A percentile compares a stretch with the other conserved stretches of the same genome.
These are phyloP conservation scores for Ophraella communa DNA, from an alignment of 2,888 invertebrate genomes.

Conservation along the genomic window DNA sequence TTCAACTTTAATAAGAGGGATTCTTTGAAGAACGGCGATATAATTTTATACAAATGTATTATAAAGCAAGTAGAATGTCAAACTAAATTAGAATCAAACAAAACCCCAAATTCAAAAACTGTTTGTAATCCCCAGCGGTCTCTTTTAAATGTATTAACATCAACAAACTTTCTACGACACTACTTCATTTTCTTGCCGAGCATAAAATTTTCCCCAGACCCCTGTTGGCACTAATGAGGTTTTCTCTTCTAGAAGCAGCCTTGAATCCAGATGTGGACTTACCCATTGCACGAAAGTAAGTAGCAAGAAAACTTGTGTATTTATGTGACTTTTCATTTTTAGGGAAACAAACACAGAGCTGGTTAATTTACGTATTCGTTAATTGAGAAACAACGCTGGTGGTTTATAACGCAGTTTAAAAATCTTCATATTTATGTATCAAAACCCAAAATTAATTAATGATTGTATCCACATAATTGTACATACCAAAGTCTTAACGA, in stretches of 20 bases:
- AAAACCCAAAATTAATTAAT: no score
- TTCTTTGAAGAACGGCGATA: not conserved
- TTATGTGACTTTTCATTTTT: not conserved
- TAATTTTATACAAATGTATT: not conserved
- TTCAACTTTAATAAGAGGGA: not conserved
- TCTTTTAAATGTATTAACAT: slow-evolving; percentile 21
- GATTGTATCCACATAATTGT: no score
- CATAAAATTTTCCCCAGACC: slow-evolving; percentile 15
- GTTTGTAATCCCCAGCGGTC: slow-evolving; percentile 4
- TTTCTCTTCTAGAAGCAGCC: slow-evolving; percentile 23
- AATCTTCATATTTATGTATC: not conserved
- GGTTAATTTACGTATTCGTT: not conserved
- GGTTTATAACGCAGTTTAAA: not conserved
- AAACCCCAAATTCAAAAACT: not conserved
- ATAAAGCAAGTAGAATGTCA: not conserved
- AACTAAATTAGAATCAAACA: not conserved
- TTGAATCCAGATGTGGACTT: not conserved
- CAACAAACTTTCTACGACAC: slow-evolving; percentile 17
- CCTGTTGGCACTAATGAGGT: slow-evolving; percentile 30
- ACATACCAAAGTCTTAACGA: no score
- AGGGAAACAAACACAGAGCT: not conserved
- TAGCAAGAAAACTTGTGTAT: not conserved
- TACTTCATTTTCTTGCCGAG: slow-evolving; percentile 10
- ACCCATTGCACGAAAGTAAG: not conserved
- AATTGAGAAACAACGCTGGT: not conserved